A percentile compares a stretch with the other conserved stretches of the same genome.
Conservation (phyloP, 2,113 vertebrate genomes). For the Xerus inauris region DNA sequence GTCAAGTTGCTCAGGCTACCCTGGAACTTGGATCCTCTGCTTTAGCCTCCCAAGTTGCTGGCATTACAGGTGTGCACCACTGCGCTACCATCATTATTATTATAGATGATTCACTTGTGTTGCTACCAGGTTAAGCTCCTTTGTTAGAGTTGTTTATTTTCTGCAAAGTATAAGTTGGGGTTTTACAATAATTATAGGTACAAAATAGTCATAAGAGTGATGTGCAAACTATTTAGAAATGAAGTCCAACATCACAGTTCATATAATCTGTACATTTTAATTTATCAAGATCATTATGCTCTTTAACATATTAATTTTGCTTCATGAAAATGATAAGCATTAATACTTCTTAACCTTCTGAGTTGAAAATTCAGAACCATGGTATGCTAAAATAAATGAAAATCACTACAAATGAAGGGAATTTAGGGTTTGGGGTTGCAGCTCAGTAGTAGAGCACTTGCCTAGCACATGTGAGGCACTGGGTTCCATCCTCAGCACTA, state of each 20-base stretch:
- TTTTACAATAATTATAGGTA: neutral
- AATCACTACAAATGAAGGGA: neutral
- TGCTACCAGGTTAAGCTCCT: neutral
- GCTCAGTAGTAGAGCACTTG: too few relatives aligned
- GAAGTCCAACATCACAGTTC: neutral
- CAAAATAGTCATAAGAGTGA: neutral
- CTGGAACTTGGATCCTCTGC: too few relatives aligned
- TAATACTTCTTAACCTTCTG: neutral
- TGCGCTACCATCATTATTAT: too few relatives aligned
- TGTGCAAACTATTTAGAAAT: constrained; percentile 1
- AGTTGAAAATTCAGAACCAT: neutral
- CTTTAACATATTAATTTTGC: constrained; percentile 19
- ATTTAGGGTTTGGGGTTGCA: neutral
- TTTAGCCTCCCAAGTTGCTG: too few relatives aligned
- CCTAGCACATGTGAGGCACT: too few relatives aligned
- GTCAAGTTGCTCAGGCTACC: too few relatives aligned
- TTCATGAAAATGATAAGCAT: neutral
- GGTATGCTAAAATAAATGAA: neutral
- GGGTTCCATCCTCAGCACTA: too few relatives aligned
- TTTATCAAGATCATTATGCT: constrained; percentile 10
- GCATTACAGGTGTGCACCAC: too few relatives aligned
- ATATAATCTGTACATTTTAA: constrained; percentile 6
- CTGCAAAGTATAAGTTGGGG: constrained; percentile 40
- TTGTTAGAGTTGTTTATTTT: constrained; percentile 18
- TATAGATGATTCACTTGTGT: neutral